Conservation (phyloP, 2,797 vertebrate genomes). For the Streptopelia turtur region DNA sequence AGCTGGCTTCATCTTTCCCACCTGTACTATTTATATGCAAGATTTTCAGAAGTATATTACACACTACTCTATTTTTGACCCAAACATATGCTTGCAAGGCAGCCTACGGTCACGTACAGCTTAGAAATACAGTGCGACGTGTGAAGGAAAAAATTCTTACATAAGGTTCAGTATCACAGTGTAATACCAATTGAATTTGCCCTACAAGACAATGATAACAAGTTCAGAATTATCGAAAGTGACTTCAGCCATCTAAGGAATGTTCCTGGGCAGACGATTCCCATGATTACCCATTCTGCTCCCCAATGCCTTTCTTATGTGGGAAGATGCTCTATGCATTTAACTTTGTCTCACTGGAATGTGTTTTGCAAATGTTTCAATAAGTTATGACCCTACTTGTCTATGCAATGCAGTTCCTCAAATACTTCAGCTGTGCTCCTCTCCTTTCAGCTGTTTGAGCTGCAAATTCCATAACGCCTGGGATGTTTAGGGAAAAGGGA, state of each 20-base stretch:
- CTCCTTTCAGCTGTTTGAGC: constrained; percentile 48
- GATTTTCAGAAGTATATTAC: not conserved
- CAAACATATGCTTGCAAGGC: not conserved
- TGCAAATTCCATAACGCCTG: constrained; percentile 9
- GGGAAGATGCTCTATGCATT: constrained; percentile 30
- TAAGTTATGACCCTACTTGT: constrained; percentile 65
- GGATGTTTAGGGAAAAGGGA: constrained; percentile 57
- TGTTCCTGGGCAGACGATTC: not conserved
- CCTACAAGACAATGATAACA: not conserved
- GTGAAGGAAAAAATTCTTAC: not conserved
- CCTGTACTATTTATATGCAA: not conserved
- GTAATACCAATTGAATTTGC: not conserved
- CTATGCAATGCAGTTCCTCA: constrained; percentile 57
- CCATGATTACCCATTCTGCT: not conserved
- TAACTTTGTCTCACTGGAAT: constrained; percentile 44
- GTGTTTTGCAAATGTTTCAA: constrained; percentile 54
- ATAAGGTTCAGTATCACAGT: not conserved
- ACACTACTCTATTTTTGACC: not conserved
- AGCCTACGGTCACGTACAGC: not conserved
- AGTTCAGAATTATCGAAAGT: not conserved
- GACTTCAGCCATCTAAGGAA: not conserved
- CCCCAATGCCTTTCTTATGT: not conserved
- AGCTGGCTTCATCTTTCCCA: not conserved
- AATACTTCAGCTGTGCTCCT: constrained; percentile 1
- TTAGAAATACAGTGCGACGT: not conserved